phyloP scores from a whole-genome alignment of 2,888 invertebrate species.

The Busseola fusca region DNA sequence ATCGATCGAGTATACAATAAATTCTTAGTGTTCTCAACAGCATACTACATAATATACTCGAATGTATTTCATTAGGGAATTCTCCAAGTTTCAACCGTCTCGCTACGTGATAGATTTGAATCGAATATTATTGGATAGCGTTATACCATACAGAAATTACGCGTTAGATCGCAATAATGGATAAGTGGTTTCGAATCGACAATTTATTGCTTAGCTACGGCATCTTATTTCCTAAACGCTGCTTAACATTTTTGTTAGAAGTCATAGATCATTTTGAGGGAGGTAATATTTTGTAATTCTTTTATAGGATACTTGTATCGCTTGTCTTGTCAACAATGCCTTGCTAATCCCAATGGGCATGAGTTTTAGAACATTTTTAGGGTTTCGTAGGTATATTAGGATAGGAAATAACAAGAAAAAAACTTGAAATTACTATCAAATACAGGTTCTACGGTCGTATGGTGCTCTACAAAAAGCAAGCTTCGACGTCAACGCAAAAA shows the following conservation, averaged over 20 bases:
- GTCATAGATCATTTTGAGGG: slow-evolving; percentile 8
- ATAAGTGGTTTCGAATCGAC: slow-evolving; percentile 32
- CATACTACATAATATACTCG: slow-evolving; percentile 18
- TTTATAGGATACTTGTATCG: neutral
- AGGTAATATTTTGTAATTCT: neutral
- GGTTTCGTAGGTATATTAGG: no score
- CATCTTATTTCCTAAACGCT: slow-evolving; percentile 30
- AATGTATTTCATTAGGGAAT: slow-evolving; percentile 48
- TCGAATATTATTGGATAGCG: slow-evolving; percentile 41
- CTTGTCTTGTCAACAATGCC: neutral
- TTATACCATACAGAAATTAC: slow-evolving; percentile 36
- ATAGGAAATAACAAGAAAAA: neutral
- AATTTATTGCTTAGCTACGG: slow-evolving; percentile 32
- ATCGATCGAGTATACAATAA: neutral
- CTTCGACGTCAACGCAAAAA: neutral
- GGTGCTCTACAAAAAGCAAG: neutral
- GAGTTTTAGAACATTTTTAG: neutral
- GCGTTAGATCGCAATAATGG: slow-evolving; percentile 31
- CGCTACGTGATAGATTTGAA: slow-evolving; percentile 48
- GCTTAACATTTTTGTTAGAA: slow-evolving; percentile 9
- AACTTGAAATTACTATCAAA: neutral
- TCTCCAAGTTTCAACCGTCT: slow-evolving; percentile 33
- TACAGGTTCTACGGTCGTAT: no score
- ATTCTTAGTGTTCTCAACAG: slow-evolving; percentile 19
- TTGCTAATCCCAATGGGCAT: neutral